phyloP scores from a whole-genome alignment of 2,113 vertebrate genomes.

The Chaenogobius annularis region DNA sequence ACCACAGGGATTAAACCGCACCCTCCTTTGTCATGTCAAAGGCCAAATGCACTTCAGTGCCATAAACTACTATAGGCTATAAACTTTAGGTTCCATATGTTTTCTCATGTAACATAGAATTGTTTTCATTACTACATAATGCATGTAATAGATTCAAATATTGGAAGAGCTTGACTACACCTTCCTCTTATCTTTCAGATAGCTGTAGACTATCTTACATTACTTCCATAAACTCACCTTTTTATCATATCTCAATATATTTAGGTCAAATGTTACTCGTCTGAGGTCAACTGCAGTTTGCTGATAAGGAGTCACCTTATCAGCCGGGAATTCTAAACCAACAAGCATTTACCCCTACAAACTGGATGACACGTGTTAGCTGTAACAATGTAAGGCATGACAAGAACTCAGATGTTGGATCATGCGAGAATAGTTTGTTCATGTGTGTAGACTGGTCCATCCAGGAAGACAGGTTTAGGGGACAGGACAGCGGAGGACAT shows the following conservation, averaged over 20 bases:
- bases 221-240: not conserved
- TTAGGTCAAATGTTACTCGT: not conserved
- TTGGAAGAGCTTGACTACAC: too few relatives aligned
- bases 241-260: not conserved
- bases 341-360: not conserved
- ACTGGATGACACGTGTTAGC: slow-evolving; percentile 9
- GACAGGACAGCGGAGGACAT: too few relatives aligned
- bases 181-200: not conserved
- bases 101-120: too few relatives aligned
- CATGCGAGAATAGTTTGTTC: not conserved
- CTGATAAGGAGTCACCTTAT: not conserved
- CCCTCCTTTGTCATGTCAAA: too few relatives aligned
- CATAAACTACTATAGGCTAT: too few relatives aligned
- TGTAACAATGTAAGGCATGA: slow-evolving; percentile 44
- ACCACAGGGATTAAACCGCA: too few relatives aligned
- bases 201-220: not conserved
- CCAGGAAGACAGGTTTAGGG: slow-evolving; percentile 36
- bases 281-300: not conserved
- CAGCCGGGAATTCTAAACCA: not conserved
- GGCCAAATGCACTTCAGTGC: too few relatives aligned
- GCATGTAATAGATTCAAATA: too few relatives aligned
- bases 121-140: too few relatives aligned
- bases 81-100: too few relatives aligned
- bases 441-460: slow-evolving; percentile 20
- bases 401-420: slow-evolving; percentile 13